Evolutionary conservation across 2,113 vertebrate genomes (phyloP), one percentile per base, ranked within the genome.

Genomic region (Macrotis lagotis): DNA sequence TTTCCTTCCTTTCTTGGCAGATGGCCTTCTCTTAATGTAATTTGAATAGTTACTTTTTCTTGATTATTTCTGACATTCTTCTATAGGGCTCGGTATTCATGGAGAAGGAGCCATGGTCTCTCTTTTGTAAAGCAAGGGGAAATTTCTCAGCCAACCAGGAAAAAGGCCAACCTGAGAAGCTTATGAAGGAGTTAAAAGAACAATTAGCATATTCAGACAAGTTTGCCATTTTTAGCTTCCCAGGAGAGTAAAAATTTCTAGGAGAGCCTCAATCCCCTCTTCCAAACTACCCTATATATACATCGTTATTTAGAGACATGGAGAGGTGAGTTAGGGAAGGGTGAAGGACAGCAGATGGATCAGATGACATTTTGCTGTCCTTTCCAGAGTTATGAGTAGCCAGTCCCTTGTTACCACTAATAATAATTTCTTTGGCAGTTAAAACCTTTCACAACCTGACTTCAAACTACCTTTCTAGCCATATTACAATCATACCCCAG

Each of bases 31-130:
- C 92, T 88, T 92, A 94, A 90, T 91, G 93, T 0, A 91, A 91
- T 28, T 1, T 4, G n/a, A 59, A 12, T 2, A 74, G 91, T 91
- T 96, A 95, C 95, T 83, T 94, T 96, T 44, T 94, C 96, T 93
- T 96, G 94, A 97, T 96, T 59, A 52, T 88, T 92, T 90, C 91
- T 44, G 93, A 51, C 91, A 92, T 96, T 96, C 53, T 48, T 49
- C 44, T 47, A 44, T 3, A 14, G 26, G 66, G 2, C 59, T 8
- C 88, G 51, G 52, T 44, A 51, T 31, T 4, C 25, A 5, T 3
- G 37, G 50, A 28, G 2, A 88, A 3, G 1, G 28, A 91, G 51
- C 2, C 24, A 83, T 74, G 59, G 59, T 31, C 26, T 59, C 44
- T 89, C 51, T 59, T 51, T 47, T 90, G 48, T 90, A 96, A 95